Base-by-base conservation (phyloP, 23 tunicate genomes). In the Botrylloides violaceus region DNA sequence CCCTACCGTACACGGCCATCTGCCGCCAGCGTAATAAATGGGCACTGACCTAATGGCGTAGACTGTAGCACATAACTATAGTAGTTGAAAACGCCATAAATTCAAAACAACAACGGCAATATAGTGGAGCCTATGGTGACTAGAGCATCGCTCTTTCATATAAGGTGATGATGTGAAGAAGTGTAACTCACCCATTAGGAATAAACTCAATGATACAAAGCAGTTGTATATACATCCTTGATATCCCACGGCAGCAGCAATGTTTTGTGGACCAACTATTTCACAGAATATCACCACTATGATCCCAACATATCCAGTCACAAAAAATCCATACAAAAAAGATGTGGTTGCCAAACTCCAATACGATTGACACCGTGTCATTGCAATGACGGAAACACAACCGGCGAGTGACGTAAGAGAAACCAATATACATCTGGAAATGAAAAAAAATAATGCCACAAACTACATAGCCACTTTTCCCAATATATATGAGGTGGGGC, bases 161-260 rank as follows among this genome's bases (percentile, higher is more conserved):
- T 47, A 12, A 47, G 55, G 55, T 12, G 55, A 12, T 12, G 18
- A 47, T 18, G 55, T 12, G 18, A 47, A 47, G 18, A 18, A 12
- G 55, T 18, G 18, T n/a, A 59, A 63, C 70, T 63, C 36, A 63
- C 70, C 70, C 70, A 63, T 63, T 63, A 63, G 36, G 9, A 27
- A 63, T 3, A 63, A 28, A 28, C 33, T 27, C 35, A 63, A 63
- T 34, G 70, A 33, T 3, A 63, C 23, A 63, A 63, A 12, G 35
- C 70, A 27, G 70, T 63, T 63, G 33, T 63, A 63, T 27, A 63
- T 63, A 31, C 70, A 63, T 31, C 70, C 70, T 28, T 63, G 70
- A 28, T 63, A 63, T 63, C 70, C 70, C 18, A 63, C 70, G 32
- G 70, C 70, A 4, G 70, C 33, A 19, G 70, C 70, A 21, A 63